Percentiles rank a stretch among this genome's conserved stretches.
These are phyloP conservation scores for Lydus trimaculatus DNA, from an alignment of 2,888 invertebrate genomes.

Conservation along the genomic window DNA sequence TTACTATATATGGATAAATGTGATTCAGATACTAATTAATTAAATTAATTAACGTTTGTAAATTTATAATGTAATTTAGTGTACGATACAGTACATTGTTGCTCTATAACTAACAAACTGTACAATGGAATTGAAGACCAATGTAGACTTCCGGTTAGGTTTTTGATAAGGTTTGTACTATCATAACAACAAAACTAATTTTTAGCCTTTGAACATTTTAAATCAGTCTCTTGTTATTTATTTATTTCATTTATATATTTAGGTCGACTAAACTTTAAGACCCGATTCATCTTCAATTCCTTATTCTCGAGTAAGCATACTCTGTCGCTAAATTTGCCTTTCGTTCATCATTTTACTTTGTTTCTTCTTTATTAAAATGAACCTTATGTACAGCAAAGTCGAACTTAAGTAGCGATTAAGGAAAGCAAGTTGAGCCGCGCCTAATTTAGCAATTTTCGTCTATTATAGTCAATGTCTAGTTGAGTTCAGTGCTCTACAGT, in stretches of 20 bases:
- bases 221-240: background rate
- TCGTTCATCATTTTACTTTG: too few species aligned
- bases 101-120: background rate
- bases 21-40: background rate
- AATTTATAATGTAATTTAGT: background rate
- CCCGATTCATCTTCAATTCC: too few species aligned
- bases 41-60: background rate
- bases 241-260: background rate
- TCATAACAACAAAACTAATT: background rate
- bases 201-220: background rate
- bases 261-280: background rate
- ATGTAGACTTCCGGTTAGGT: conserved; percentile 14
- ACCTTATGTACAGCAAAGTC: too few species aligned
- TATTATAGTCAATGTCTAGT: too few species aligned
- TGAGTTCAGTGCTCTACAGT: too few species aligned
- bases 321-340: too few species aligned
- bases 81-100: background rate
- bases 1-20: background rate
- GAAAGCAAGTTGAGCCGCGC: too few species aligned
- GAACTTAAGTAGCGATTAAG: too few species aligned
- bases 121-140: conserved; percentile 6
- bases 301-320: too few species aligned
- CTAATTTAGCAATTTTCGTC: too few species aligned
- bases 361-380: too few species aligned
- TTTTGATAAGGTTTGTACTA: conserved; percentile 11